Evolutionary conservation across 1,140 invertebrate genomes (phyloP).

Genomic region (Leptopilina clavipes): DNA sequence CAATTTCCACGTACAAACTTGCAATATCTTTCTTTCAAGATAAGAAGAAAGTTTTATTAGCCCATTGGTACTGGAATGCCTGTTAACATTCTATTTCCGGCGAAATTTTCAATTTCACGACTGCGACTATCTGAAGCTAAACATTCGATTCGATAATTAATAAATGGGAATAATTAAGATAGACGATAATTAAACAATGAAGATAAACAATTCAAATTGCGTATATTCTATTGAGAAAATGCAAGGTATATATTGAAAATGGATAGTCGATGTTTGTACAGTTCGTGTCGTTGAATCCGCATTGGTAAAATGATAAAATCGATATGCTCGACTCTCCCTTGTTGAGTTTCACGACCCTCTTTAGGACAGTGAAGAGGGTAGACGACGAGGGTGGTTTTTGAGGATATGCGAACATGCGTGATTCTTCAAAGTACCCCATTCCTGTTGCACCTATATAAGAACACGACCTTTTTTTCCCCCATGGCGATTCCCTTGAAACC

Average conservation of each 20-base stretch:
- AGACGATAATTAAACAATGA: background rate
- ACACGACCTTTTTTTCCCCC: background rate
- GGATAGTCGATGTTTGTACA: constrained; percentile 9
- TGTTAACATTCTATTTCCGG: background rate
- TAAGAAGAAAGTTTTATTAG: constrained; percentile 16
- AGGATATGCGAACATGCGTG: constrained; percentile 10
- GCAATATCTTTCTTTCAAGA: constrained; percentile 12
- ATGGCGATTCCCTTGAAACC: background rate
- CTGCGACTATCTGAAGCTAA: no score
- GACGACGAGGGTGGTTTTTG: constrained; percentile 4
- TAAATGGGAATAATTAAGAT: no score
- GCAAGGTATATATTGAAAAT: background rate
- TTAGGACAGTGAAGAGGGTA: constrained; percentile 18
- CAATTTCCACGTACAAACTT: background rate
- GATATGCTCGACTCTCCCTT: constrained; percentile 28
- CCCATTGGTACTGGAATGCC: background rate
- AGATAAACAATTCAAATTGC: background rate
- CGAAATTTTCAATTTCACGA: background rate
- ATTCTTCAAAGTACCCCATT: constrained; percentile 3
- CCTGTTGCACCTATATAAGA: constrained; percentile 25
- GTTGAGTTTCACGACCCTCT: constrained; percentile 31
- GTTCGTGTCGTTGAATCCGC: constrained; percentile 14
- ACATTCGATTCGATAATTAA: no score
- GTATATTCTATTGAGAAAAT: background rate
- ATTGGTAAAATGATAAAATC: constrained; percentile 33